Evolutionary conservation across 2,797 vertebrate species (phyloP), one percentile per base, ranked within the genome.

Genomic region (Esox lucius): DNA sequence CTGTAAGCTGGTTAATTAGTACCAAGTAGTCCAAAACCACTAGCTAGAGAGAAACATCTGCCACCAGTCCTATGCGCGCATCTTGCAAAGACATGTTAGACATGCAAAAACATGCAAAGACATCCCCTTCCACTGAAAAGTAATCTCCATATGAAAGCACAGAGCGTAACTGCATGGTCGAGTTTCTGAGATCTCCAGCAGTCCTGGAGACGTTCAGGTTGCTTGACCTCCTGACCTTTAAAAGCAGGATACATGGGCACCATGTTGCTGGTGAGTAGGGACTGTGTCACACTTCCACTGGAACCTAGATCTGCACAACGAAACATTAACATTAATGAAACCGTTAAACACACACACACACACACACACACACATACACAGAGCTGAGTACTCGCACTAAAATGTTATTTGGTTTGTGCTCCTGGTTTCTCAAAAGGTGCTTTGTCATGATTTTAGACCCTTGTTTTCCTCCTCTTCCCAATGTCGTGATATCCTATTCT

Each of bases 221-320:
- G 26, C 62, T 16, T 28, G 28, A 65, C 24, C 42, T 75, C 80
- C 94, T 92, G 91, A 97, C 97, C 92, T 95, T 84, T 94, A 83
- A 99, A 99, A 72, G 90, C 91, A 42, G 83, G 77, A 80, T 94
- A 98, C 97, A 98, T 98, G 0, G 96, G 97, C 35, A 93, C 95
- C 86, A 97, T 93, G 90, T 99, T 99, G 91, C 95, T 98, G 19
- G 92, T 96, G 86, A 98, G 90, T 69, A 97, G 88, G 64, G 95
- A 97, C 87, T 98, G 97, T 42, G 90, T 82, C 56, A 81, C 65
- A 2, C 62, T 68, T 79, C 76, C 84, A 0, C 28, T 26, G 51
- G 11, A 5, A 31, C 73, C 79, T 53, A 94, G 79, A 83, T 87
- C 94, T 95, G 78, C 2, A 72, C 31, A 70, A 56, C 67, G 35